Conservation (phyloP, 30 jellyfish, hydroid and myxozoan species). For the Pelagia noctiluca region DNA sequence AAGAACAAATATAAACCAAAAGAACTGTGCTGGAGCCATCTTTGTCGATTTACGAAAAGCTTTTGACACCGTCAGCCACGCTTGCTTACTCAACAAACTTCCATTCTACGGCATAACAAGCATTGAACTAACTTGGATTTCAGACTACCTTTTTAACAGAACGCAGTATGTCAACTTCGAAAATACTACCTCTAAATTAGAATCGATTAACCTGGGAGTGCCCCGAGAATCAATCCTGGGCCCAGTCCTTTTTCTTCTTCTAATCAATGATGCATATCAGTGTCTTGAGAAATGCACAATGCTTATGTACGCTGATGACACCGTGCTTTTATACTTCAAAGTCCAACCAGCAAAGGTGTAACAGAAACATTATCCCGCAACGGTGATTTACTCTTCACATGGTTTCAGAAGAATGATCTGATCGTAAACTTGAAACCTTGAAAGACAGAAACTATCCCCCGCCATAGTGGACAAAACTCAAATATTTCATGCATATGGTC, state of each 20-base stretch:
- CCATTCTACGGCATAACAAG: conserved; percentile 38
- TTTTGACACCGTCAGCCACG: conserved; percentile 28
- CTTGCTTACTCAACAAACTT: conserved; percentile 47
- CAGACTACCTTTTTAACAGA: conserved; percentile 50
- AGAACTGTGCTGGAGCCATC: background rate
- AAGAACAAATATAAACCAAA: conserved; percentile 17
- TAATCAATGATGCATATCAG: conserved; percentile 53
- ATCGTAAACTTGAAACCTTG: conserved; percentile 8
- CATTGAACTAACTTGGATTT: conserved; percentile 36
- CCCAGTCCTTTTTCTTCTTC: conserved; percentile 46
- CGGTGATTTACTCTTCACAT: conserved; percentile 14
- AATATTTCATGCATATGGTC: too few relatives aligned
- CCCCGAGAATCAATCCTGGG: conserved; percentile 61
- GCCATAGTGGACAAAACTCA: too few relatives aligned
- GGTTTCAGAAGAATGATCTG: conserved; percentile 20
- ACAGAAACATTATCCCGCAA: conserved; percentile 9
- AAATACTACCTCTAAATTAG: conserved; percentile 14
- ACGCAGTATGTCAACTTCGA: conserved; percentile 37
- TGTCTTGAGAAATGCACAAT: conserved; percentile 49
- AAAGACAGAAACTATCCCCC: conserved; percentile 11
- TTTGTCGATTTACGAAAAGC: conserved; percentile 24
- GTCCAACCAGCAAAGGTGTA: background rate
- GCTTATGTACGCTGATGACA: conserved; percentile 51
- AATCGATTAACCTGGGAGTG: conserved; percentile 28
- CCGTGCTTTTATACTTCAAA: conserved; percentile 33